A percentile compares a stretch with the other conserved stretches of the same genome.
Conservation (phyloP, 2,113 vertebrate genomes). For the Ptyas mucosa region DNA sequence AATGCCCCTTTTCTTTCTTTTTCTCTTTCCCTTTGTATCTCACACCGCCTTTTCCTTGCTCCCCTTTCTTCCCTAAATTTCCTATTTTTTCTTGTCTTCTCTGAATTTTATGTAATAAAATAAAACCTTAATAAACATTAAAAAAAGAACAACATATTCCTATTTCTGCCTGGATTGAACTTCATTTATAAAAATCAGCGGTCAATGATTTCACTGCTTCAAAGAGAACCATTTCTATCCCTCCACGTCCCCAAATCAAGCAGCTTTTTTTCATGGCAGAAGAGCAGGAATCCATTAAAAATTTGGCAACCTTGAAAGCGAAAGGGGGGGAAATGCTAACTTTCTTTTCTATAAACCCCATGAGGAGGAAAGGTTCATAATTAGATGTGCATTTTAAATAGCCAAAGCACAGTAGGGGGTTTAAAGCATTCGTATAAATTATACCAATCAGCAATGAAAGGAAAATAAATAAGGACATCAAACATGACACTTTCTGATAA, state of each 20-base stretch:
- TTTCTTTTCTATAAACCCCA: slow-evolving; percentile 29
- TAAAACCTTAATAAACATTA: no score
- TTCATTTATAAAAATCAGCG: neutral
- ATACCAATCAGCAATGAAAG: slow-evolving; percentile 51
- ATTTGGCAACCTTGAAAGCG: neutral
- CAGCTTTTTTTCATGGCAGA: neutral
- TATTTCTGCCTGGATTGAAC: neutral
- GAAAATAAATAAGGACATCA: slow-evolving; percentile 38
- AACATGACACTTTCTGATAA: slow-evolving; percentile 36
- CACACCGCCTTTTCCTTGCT: no score
- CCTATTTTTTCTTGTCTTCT: no score
- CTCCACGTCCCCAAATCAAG: neutral
- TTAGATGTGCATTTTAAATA: slow-evolving; percentile 50
- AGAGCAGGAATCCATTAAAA: neutral
- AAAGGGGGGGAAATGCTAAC: neutral
- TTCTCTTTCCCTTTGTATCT: no score
- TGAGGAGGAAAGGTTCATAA: slow-evolving; percentile 49
- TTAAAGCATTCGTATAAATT: slow-evolving; percentile 58
- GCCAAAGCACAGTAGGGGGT: slow-evolving; percentile 51
- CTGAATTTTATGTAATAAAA: no score
- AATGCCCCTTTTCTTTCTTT: no score
- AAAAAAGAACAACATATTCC: no score
- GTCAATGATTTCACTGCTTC: neutral
- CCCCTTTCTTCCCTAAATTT: no score
- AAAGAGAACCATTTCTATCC: neutral